Base-by-base conservation (phyloP, 2,888 invertebrate species). In the Pristionchus arcanus region DNA sequence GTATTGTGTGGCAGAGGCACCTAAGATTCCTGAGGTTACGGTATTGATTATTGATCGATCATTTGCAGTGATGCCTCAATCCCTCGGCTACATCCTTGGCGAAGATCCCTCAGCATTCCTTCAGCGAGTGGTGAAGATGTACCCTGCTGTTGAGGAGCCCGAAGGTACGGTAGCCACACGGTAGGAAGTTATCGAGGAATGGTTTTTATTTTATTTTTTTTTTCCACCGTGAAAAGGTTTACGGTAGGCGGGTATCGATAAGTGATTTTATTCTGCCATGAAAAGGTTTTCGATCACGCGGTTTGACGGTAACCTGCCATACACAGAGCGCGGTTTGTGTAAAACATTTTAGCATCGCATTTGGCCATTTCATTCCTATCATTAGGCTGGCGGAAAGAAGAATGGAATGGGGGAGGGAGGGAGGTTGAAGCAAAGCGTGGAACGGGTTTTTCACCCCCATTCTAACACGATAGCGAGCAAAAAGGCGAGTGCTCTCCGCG, bases 61-160 rank as follows among this genome's bases (percentile, higher is more conserved):
- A 19, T 59, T 85, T 59, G 28, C 53, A 68, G 66, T 68, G 42
- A 55, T 49, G 25, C 34, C 59, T 68, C 37, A 87, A 3, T 87
- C 87, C 49, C 49, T 87, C 37, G 87, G 68, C 28, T 42, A 42
- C 49, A 68, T 87, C 28, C 49, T 68, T 15, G 68, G 63, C 49
- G 87, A 87, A 68, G 68, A 66, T 21, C 87, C 87, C 9, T 68
- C 87, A 0, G 87, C 63, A 13, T 87, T 87, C 87, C 87, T 87
- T 68, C 87, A 87, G 66, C 63, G 87, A 19, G 87, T 87, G 7
- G 87, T 68, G 34, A 87, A 68, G 66, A 87, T 87, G 87, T 87
- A 68, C 68, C 86, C 87, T 0, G 87, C 31, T 0, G 37, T 5
- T 3, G 49, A 87, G 5, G 87, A 87, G 0, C 11, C 42, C 3